These are phyloP conservation scores for Pipistrellus nathusii DNA, from an alignment of 2,797 vertebrate species.

Conservation along the genomic window DNA sequence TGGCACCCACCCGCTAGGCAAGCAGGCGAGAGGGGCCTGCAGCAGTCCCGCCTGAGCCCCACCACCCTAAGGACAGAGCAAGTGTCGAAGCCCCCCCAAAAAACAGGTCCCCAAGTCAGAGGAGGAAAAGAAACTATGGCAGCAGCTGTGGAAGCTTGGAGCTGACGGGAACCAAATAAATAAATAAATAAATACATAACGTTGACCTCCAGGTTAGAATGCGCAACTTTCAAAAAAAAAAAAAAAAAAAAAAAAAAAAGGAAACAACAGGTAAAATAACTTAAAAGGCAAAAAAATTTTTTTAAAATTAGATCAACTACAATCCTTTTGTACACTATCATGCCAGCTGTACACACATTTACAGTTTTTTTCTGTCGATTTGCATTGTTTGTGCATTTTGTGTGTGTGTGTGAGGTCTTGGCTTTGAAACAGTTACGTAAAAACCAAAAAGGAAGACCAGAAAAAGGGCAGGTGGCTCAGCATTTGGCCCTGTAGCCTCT, in stretches of 20 bases:
- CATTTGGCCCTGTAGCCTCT: slow-evolving; percentile 77
- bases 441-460: slow-evolving; percentile 83
- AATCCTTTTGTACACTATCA: slow-evolving; percentile 85
- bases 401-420: slow-evolving; percentile 78
- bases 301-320: slow-evolving; percentile 82
- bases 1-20: slow-evolving; percentile 57
- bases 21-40: background rate
- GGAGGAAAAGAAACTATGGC: slow-evolving; percentile 63
- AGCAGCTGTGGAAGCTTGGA: slow-evolving; percentile 84
- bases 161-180: slow-evolving; percentile 82
- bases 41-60: slow-evolving; percentile 73
- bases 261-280: slow-evolving; percentile 83
- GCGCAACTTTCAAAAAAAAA: slow-evolving; percentile 60
- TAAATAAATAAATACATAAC: slow-evolving; percentile 91
- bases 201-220: slow-evolving; percentile 83
- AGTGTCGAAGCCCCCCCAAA: slow-evolving; percentile 58
- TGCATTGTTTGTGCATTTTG: slow-evolving; percentile 95
- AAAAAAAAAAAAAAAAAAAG: background rate
- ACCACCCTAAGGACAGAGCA: slow-evolving; percentile 75
- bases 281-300: slow-evolving; percentile 78
- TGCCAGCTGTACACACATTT: slow-evolving; percentile 88
- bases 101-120: slow-evolving; percentile 70
- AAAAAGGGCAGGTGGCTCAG: slow-evolving; percentile 79
- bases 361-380: slow-evolving; percentile 87
- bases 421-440: slow-evolving; percentile 85